Percentiles rank a stretch among this genome's conserved stretches.
These are phyloP conservation scores for Cyprinodon tularosa DNA, from an alignment of 2,113 vertebrate genomes.

Conservation along the genomic window DNA sequence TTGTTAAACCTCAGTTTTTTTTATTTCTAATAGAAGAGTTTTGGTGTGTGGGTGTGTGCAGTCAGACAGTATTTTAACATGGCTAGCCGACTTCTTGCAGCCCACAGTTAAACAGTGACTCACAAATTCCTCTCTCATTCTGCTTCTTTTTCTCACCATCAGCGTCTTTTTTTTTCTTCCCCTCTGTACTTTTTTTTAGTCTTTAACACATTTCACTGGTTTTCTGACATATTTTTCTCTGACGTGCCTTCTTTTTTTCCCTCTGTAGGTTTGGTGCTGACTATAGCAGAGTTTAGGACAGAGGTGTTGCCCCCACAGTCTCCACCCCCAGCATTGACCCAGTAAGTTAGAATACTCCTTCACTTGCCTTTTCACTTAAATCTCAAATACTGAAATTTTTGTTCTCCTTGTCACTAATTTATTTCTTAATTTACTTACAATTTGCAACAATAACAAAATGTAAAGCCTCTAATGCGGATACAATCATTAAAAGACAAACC, in stretches of 20 bases:
- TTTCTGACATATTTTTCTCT: constrained; percentile 29
- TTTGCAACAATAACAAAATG: not conserved
- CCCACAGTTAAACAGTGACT: constrained; percentile 83
- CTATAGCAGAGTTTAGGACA: constrained; percentile 59
- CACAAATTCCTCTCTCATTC: constrained; percentile 79
- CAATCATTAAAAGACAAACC: too few relatives aligned
- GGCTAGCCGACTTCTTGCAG: constrained; percentile 75
- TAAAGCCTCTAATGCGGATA: not conserved
- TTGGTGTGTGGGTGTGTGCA: constrained; percentile 25
- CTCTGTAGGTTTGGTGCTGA: constrained; percentile 60
- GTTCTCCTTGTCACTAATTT: not conserved
- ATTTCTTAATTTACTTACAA: too few relatives aligned
- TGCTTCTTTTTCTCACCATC: constrained; percentile 42
- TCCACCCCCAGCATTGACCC: constrained; percentile 31
- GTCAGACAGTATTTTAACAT: constrained; percentile 74
- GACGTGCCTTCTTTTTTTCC: constrained; percentile 22
- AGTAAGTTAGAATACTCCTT: constrained; percentile 39
- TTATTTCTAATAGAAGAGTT: constrained; percentile 28
- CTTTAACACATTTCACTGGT: constrained; percentile 11
- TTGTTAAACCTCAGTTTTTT: constrained; percentile 23
- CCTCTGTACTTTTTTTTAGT: constrained; percentile 19
- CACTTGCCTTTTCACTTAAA: not conserved
- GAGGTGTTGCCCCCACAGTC: constrained; percentile 44
- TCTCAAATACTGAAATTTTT: not conserved
- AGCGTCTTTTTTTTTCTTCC: constrained; percentile 34